A percentile compares a stretch with the other conserved stretches of the same genome.
phyloP scores from a whole-genome alignment of 2,888 invertebrate species.

The Xestia sexstrigata region DNA sequence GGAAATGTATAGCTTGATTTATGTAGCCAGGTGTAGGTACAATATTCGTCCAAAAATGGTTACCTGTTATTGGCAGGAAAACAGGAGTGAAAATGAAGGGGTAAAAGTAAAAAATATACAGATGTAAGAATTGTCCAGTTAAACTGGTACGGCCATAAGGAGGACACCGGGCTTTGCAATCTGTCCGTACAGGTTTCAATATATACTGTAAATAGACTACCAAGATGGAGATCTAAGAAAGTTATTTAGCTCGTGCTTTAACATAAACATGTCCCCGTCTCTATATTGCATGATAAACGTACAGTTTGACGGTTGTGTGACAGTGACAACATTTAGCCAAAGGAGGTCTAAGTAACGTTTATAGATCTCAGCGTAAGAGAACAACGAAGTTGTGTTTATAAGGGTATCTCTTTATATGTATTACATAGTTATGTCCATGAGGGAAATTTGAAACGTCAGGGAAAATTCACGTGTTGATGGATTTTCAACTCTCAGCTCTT shows the following conservation, averaged over 20 bases:
- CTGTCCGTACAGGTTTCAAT: background rate
- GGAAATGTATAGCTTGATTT: too few relatives aligned
- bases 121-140: background rate
- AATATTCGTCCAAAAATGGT: background rate
- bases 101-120: background rate
- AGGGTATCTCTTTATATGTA: constrained; percentile 13
- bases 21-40: too few relatives aligned
- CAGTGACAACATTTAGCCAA: background rate
- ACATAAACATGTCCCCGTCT: background rate
- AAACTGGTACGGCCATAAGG: background rate
- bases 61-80: background rate
- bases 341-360: background rate
- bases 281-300: background rate
- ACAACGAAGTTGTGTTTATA: constrained; percentile 45
- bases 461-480: too few relatives aligned
- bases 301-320: background rate
- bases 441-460: background rate
- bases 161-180: background rate
- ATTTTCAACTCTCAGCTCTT: background rate
- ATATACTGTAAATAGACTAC: background rate
- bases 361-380: constrained; percentile 1
- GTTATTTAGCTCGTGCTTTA: background rate
- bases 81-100: too few relatives aligned
- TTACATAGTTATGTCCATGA: background rate
- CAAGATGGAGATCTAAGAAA: background rate